Evolutionary conservation across 2,888 invertebrate species (phyloP).

Genomic region (Andrena marginata): DNA sequence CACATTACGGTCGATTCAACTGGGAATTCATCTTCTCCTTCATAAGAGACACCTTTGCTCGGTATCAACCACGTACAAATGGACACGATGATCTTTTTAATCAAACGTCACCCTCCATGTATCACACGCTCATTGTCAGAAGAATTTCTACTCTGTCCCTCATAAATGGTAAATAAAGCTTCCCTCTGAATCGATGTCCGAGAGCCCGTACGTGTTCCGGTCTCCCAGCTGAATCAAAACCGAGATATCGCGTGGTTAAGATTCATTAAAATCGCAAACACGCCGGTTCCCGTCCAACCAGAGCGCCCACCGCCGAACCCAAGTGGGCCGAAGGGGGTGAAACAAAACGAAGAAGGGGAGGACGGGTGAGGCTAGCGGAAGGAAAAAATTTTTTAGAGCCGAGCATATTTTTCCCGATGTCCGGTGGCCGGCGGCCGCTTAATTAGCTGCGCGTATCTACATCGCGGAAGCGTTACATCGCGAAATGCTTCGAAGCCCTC

Average conservation of each 20-base stretch:
- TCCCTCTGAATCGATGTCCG: not conserved
- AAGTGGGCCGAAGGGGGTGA: not conserved
- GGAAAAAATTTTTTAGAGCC: constrained; percentile 47
- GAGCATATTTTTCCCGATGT: constrained; percentile 67
- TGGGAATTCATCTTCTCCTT: too few relatives aligned
- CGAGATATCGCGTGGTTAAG: constrained; percentile 65
- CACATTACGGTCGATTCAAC: not conserved
- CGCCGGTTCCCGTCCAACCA: constrained; percentile 46
- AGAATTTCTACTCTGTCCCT: too few relatives aligned
- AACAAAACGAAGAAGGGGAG: constrained; percentile 4
- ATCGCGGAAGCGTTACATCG: constrained; percentile 64
- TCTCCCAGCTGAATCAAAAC: constrained; percentile 3
- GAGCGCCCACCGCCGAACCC: constrained; percentile 14
- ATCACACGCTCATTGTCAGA: too few relatives aligned
- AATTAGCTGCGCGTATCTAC: constrained; percentile 68
- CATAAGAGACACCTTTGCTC: too few relatives aligned
- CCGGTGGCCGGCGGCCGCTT: constrained; percentile 48
- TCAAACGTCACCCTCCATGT: too few relatives aligned
- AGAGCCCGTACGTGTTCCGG: not conserved
- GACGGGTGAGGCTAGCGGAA: not conserved
- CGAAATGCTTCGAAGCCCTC: constrained; percentile 69
- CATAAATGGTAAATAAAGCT: too few relatives aligned
- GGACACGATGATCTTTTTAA: too few relatives aligned
- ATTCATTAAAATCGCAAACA: constrained; percentile 74
- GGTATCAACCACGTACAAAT: too few relatives aligned